phyloP scores from a whole-genome alignment of 2,797 vertebrate genomes.

The Micropoecilia bifurca region DNA sequence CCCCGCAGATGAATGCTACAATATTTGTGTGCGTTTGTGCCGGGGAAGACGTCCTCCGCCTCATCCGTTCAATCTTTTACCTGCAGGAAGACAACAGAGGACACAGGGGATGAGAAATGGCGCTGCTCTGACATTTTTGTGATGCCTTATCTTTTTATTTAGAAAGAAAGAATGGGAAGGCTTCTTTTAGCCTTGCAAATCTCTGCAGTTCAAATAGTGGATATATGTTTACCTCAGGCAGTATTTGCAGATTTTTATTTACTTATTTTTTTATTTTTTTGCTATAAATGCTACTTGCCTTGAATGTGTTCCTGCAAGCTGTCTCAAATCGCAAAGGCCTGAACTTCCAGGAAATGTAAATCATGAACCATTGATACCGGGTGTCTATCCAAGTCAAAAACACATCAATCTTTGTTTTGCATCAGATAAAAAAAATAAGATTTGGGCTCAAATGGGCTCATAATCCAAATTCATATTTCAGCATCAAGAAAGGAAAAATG shows the following conservation, averaged over 20 bases:
- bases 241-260: neutral
- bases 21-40: constrained; percentile 53
- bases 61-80: constrained; percentile 77
- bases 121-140: constrained; percentile 5
- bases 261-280: no score
- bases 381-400: neutral
- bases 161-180: neutral
- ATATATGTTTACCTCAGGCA: neutral
- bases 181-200: neutral
- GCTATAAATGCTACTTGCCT: neutral
- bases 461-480: no score
- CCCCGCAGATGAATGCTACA: constrained; percentile 56
- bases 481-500: no score
- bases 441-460: neutral
- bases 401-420: neutral
- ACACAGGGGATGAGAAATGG: constrained; percentile 34
- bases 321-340: neutral
- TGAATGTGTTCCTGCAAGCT: neutral
- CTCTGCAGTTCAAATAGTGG: neutral
- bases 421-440: neutral
- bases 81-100: constrained; percentile 63
- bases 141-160: neutral
- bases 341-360: neutral
- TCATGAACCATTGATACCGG: neutral
- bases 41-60: constrained; percentile 67